These are phyloP conservation scores for Heliocidaris erythrogramma DNA, from an alignment of 35 echinoderm and acorn worm species.

Conservation along the genomic window DNA sequence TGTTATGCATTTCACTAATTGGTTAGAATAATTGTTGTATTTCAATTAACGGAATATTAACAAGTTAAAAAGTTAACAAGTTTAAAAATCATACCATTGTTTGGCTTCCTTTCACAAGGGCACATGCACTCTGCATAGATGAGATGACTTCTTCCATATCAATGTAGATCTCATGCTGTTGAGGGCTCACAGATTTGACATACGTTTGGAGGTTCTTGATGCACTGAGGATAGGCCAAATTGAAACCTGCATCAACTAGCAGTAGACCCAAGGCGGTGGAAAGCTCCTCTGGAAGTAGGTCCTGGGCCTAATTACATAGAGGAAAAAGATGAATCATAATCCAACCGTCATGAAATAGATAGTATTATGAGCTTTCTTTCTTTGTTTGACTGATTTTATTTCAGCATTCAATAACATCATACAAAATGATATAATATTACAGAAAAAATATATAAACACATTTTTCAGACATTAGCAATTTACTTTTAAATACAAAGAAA, in stretches of 20 bases:
- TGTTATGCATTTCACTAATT: too few relatives aligned
- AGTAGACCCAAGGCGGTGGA: constrained; percentile 21
- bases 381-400: too few relatives aligned
- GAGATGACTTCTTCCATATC: not conserved
- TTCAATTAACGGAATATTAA: not conserved
- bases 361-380: too few relatives aligned
- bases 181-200: not conserved
- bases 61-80: not conserved
- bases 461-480: too few relatives aligned
- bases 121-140: constrained; percentile 36
- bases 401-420: too few relatives aligned
- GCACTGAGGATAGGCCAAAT: not conserved
- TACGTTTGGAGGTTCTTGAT: not conserved
- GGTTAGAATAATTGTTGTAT: too few relatives aligned
- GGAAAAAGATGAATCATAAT: too few relatives aligned
- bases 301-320: not conserved
- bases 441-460: too few relatives aligned
- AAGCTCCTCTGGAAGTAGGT: constrained; percentile 38
- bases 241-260: constrained; percentile 27
- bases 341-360: too few relatives aligned
- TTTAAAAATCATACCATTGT: not conserved
- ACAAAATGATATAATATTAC: too few relatives aligned
- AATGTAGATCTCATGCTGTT: not conserved
- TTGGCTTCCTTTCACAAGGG: not conserved
- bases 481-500: too few relatives aligned